Base-by-base conservation (phyloP, 2,113 vertebrate genomes). In the Lota lota region DNA sequence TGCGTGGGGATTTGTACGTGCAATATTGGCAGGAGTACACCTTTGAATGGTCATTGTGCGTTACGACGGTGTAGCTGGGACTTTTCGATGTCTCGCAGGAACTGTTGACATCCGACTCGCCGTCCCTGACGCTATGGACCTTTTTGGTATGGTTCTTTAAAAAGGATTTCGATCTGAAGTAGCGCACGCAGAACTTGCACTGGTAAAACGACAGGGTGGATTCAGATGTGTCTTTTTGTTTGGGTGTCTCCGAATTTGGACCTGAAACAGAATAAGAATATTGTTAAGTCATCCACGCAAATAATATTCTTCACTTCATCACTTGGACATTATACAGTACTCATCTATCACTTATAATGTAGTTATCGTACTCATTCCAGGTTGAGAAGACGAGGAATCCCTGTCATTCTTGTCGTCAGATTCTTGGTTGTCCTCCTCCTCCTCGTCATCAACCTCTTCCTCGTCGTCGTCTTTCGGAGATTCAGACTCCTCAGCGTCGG, bases 171-270 rank as follows among this genome's bases (percentile, higher is more conserved):
- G 97, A 98, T 88, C 96, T 93, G 90, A 99, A 99, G 89, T 98
- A 99, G 84, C 95, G 97, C 82, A 99, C 92, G 74, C 97, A 99
- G 88, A 95, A 98, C 85, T 97, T 98, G 93, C 97, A 99, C 84
- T 99, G 97, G 84, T 96, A 98, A 94, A 98, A 99, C 61, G 93
- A 95, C 87, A 85, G 89, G 90, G 88, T 92, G 86, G 91, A 91
- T 89, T 89, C 88, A 68, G 94, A 80, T 74, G 94, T 91, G 69
- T 93, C 94, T 85, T 91, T 91, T 82, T 93, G 89, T 87, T 91
- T 95, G 84, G 94, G 93, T 82, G 85, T 89, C 71, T 89, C 85
- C 74, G 92, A 82, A 92, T 91, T 93, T 85, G 93, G 93, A 82
- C 95, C 97, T 99, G 85, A 85, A 93, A 91, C 75, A 72, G 73